Evolutionary conservation across 2,113 vertebrate species (phyloP).

Genomic region (Narcine bancroftii): DNA sequence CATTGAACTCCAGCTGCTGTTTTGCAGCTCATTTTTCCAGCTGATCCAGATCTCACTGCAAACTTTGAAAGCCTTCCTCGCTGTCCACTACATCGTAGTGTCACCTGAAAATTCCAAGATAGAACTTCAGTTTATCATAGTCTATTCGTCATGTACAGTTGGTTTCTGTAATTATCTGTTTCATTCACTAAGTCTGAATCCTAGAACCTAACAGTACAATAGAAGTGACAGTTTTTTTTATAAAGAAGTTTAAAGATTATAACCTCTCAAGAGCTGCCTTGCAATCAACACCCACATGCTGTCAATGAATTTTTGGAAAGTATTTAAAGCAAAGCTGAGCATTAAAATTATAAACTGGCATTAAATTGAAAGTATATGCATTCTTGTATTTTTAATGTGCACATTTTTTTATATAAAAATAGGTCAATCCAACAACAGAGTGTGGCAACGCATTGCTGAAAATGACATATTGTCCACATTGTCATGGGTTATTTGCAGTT

Average conservation of each 20-base stretch:
- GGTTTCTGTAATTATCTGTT: background rate
- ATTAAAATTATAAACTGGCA: background rate
- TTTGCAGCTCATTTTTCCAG: no score
- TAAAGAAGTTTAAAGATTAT: no score
- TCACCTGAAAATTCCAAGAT: background rate
- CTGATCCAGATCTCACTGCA: no score
- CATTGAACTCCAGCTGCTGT: no score
- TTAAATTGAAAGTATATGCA: background rate
- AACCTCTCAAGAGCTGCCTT: no score
- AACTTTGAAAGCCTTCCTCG: no score
- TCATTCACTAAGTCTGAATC: no score
- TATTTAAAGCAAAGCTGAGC: background rate
- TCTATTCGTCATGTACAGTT: background rate
- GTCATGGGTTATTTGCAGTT: conserved; percentile 78
- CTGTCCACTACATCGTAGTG: no score
- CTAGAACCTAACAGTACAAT: no score
- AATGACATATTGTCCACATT: conserved; percentile 92
- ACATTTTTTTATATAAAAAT: conserved; percentile 28
- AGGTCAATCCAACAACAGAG: conserved; percentile 82
- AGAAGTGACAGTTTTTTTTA: no score
- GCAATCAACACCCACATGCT: no score
- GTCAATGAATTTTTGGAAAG: background rate
- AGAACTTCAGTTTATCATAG: background rate
- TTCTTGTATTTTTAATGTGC: background rate
- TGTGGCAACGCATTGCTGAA: conserved; percentile 79